Percentiles rank a stretch among this genome's conserved stretches.
phyloP scores from a whole-genome alignment of 2,113 vertebrate genomes.

The Axis porcinus region DNA sequence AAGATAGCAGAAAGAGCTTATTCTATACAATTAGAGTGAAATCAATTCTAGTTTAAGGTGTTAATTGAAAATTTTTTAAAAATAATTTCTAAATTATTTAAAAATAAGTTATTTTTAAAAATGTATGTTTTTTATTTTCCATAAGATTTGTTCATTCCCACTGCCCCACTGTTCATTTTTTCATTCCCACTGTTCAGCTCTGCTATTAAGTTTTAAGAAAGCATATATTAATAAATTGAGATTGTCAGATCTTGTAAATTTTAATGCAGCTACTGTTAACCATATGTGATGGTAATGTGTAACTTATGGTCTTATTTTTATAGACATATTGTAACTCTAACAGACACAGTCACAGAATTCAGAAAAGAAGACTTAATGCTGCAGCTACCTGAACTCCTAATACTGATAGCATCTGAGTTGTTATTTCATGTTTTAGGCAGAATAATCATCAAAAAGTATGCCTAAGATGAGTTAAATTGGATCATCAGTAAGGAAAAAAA shows the following conservation, averaged over 20 bases:
- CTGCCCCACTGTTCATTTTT: no score
- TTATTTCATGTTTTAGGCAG: neutral
- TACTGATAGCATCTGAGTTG: neutral
- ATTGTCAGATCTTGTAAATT: neutral
- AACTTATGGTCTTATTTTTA: neutral
- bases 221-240: neutral
- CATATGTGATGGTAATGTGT: neutral
- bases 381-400: neutral
- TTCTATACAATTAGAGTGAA: neutral
- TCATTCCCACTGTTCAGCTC: neutral
- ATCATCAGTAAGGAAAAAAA: neutral
- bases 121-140: neutral
- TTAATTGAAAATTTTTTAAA: neutral
- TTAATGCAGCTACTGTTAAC: neutral
- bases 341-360: neutral
- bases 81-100: neutral
- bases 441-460: neutral
- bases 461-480: neutral
- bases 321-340: neutral
- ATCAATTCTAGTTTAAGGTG: neutral
- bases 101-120: neutral
- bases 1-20: neutral
- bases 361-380: neutral
- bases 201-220: neutral
- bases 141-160: neutral